Base-by-base conservation (phyloP, 2,797 vertebrate genomes). In the Channallabes apus region DNA sequence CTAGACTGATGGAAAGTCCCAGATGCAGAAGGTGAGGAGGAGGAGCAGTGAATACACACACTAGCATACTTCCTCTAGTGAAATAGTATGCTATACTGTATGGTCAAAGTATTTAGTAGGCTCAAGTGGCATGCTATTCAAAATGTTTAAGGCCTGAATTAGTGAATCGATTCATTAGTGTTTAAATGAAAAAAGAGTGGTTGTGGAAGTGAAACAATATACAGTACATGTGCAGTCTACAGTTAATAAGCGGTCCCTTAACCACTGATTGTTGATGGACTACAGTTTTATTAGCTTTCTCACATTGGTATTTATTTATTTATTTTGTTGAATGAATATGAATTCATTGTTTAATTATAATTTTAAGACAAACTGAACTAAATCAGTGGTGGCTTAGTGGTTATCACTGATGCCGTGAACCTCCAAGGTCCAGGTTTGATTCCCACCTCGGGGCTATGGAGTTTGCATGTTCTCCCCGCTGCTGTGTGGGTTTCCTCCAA, bases 1-100 rank as follows among this genome's bases (percentile, higher is more conserved):
- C 17, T 29, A 32, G 27, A 1, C 58, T 20, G 58, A 5, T 4
- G 89, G 89, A 90, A 89, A 89, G 76, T 35, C 87, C 88, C 89
- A 7, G 15, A 32, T 24, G 35, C 11, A 54, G 32, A 27, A 73
- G 1, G 35, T 29, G 41, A 67, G 41, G 82, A 64, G 69, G 67
- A 18, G 67, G 24, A 32, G 77, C 8, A 35, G 18, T 18, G 14
- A n/a, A 27, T 20, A 27, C 22, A 18, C 3, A 24, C 14, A 83
- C 71, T 72, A 5, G 32, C n/a, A 4, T 22, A 73, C 82, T 80
- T 38, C 22, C 3, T 29, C 17, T 2, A 22, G 29, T 6, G 38
- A 17, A 24, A 32, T 20, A 76, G 69, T 75, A 75, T 32, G 59
- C 15, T 6, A 20, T n/a, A n/a, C n/a, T n/a, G n/a, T 0, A 9